These are phyloP conservation scores for Rhinichthys klamathensis DNA, from an alignment of 2,113 vertebrate genomes.

Conservation along the genomic window DNA sequence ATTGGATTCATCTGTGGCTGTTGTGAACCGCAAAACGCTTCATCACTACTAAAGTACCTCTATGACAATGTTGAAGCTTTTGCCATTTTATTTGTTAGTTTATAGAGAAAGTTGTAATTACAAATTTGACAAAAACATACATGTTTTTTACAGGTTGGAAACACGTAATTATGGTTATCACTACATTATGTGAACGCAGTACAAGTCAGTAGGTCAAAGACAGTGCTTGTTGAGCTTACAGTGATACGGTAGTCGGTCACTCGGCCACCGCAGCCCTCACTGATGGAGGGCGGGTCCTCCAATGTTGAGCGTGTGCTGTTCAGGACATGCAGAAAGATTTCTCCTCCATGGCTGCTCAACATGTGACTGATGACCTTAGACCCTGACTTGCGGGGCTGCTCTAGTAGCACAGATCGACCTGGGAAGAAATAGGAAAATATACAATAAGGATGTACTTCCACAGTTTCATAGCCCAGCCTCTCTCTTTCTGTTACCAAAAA, in stretches of 20 bases:
- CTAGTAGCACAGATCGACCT: slow-evolving; percentile 96
- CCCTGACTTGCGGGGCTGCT: slow-evolving; percentile 95
- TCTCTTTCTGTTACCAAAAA: neutral
- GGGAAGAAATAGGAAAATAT: neutral
- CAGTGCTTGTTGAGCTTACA: slow-evolving; percentile 69
- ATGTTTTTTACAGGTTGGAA: neutral
- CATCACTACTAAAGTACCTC: neutral
- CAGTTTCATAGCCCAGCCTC: neutral
- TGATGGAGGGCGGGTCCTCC: slow-evolving; percentile 98
- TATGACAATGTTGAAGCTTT: neutral
- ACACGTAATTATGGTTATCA: neutral
- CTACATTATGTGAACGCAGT: neutral
- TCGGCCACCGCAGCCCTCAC: slow-evolving; percentile 94
- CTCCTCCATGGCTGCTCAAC: slow-evolving; percentile 97
- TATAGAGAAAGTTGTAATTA: neutral
- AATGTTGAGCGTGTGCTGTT: slow-evolving; percentile 95
- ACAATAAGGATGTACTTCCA: neutral
- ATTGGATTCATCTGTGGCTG: neutral
- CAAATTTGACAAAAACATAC: neutral
- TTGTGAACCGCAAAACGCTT: neutral
- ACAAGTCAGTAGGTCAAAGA: neutral
- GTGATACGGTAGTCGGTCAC: slow-evolving; percentile 99
- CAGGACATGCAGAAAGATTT: slow-evolving; percentile 95
- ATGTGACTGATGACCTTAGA: slow-evolving; percentile 99
- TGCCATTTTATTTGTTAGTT: neutral